Conservation (phyloP, 2,113 vertebrate species). For the Prunella himalayana region DNA sequence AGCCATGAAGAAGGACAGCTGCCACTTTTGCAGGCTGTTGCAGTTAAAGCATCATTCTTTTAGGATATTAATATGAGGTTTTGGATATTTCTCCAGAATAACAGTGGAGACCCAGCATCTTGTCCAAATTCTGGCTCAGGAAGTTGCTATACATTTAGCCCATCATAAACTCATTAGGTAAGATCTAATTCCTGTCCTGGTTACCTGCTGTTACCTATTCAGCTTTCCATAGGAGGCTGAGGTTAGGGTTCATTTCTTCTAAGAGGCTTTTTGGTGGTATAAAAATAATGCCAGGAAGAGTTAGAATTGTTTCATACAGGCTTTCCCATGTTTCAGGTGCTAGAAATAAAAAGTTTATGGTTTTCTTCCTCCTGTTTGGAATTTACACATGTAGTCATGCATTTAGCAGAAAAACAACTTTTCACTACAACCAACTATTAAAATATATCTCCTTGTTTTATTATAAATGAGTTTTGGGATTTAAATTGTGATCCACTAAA, state of each 20-base stretch:
- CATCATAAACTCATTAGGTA: not conserved
- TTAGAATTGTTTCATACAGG: not conserved
- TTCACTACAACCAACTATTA: not conserved
- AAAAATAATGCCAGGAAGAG: not conserved
- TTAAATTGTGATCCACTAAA: not conserved
- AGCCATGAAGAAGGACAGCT: rapidly evolving
- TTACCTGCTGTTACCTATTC: not conserved
- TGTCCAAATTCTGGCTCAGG: not conserved
- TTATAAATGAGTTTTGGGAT: not conserved
- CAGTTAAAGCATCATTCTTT: not conserved
- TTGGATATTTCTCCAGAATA: not conserved
- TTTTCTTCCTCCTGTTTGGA: not conserved
- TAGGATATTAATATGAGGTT: not conserved
- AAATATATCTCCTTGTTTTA: not conserved
- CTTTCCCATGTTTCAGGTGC: not conserved
- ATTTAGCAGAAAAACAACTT: not conserved
- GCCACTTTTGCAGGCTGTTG: not conserved
- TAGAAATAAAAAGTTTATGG: not conserved
- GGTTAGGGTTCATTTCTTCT: not conserved
- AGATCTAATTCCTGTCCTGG: not conserved
- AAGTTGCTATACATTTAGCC: not conserved
- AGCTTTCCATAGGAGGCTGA: not conserved
- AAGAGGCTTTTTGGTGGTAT: not conserved
- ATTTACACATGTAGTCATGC: not conserved
- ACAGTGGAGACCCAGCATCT: not conserved